phyloP scores from a whole-genome alignment of 2,113 vertebrate species.

The Embiotoca jacksoni region DNA sequence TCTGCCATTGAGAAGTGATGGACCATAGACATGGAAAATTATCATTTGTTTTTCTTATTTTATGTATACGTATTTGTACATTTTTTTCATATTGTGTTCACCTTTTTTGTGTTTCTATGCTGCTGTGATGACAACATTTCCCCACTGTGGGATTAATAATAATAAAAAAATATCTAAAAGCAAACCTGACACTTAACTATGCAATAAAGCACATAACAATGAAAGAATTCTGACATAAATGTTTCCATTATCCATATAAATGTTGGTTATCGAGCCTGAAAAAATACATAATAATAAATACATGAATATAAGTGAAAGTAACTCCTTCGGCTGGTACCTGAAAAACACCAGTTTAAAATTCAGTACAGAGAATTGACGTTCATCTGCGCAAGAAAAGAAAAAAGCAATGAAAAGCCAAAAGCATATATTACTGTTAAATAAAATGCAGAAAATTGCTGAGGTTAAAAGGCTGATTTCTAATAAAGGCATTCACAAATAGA shows the following conservation, averaged over 20 bases:
- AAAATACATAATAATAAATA: neutral
- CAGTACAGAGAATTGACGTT: slow-evolving; percentile 11
- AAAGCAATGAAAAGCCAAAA: slow-evolving; percentile 27
- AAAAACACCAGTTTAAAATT: neutral
- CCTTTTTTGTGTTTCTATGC: too few species aligned
- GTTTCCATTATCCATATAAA: slow-evolving; percentile 19
- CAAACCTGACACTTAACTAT: neutral
- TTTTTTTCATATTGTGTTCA: too few species aligned
- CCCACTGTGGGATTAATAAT: neutral
- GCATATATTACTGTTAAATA: slow-evolving; percentile 7
- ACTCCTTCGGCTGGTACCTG: neutral
- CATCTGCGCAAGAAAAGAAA: slow-evolving; percentile 16
- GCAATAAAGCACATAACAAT: neutral
- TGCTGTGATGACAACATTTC: neutral
- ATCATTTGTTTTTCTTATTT: too few species aligned
- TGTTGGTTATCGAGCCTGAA: slow-evolving; percentile 22
- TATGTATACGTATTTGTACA: too few species aligned
- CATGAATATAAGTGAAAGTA: neutral
- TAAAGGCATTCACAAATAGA: neutral
- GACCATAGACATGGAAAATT: too few species aligned
- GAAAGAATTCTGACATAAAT: slow-evolving; percentile 3
- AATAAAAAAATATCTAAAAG: too few species aligned
- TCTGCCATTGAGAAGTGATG: too few species aligned
- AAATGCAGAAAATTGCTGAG: neutral
- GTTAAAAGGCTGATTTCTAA: slow-evolving; percentile 22